Evolutionary conservation across 2,888 invertebrate genomes (phyloP).

Genomic region (Synanthedon tipuliformis): DNA sequence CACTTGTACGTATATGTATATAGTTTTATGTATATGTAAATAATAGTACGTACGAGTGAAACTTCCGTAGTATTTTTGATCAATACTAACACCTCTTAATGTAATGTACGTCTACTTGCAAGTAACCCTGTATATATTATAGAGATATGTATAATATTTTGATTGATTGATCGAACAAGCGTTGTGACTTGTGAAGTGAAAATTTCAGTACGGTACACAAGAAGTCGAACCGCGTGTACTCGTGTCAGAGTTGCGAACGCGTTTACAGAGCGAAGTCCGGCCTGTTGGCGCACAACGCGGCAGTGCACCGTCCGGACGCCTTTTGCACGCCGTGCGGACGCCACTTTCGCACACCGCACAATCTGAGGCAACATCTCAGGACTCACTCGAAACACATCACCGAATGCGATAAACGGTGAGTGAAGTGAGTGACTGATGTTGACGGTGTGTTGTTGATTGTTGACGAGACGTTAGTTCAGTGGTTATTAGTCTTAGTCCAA

Average conservation of each 20-base stretch:
- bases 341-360: conserved; percentile 23
- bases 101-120: too few species aligned
- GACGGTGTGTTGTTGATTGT: too few species aligned
- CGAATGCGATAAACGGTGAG: conserved; percentile 16
- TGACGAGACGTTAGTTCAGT: too few species aligned
- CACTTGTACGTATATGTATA: too few species aligned
- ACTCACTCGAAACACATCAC: conserved; percentile 32
- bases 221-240: conserved; percentile 21
- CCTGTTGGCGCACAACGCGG: conserved; percentile 15
- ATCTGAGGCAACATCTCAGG: conserved; percentile 26
- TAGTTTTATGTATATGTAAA: too few species aligned
- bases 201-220: conserved; percentile 30
- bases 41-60: too few species aligned
- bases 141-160: too few species aligned
- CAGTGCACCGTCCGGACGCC: conserved; percentile 13
- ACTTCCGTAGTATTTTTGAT: too few species aligned
- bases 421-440: background rate
- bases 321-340: conserved; percentile 18
- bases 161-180: background rate
- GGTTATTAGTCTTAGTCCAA: too few species aligned
- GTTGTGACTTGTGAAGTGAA: too few species aligned
- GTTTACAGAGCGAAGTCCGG: conserved; percentile 29
- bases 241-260: conserved; percentile 26
- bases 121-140: too few species aligned
- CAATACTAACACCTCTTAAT: too few species aligned